Base-by-base conservation (phyloP, 2,113 vertebrate genomes). In the Percopsis transmontana region DNA sequence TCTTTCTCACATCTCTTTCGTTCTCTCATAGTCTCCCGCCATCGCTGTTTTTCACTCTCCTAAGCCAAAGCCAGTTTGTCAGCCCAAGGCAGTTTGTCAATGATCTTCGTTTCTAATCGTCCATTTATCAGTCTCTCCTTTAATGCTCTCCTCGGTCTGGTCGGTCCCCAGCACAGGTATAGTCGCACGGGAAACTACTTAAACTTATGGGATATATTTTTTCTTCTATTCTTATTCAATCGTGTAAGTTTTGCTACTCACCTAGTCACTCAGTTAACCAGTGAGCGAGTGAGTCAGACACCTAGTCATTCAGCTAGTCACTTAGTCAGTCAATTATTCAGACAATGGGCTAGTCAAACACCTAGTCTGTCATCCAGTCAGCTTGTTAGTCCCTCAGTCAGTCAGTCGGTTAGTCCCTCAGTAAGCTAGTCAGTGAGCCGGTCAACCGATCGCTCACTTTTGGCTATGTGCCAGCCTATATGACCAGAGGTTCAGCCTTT, bases 401-500 rank as follows among this genome's bases (percentile, higher is more conserved):
- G 19, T 55, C 16, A 19, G 5, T 68, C 72, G 27, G 27, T 33
- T 33, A 33, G 27, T 33, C 27, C 5, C 27, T 6, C 5, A 6
- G 27, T 33, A 33, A 33, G 5, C 27, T 7, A 15, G 41, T 14
- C 38, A 38, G 57, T 45, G 12, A 45, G 42, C 24, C 13, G 11
- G 14, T 33, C 47, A 20, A 12, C n/a, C 60, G 5, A 7, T 38
- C 62, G 0, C 14, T 20, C 62, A 41, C 13, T 53, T 14, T 62
- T 67, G 59, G 78, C 61, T 44, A 27, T 83, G 69, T 84, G 87
- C 83, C 83, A 87, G 80, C 40, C 27, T 33, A 70, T 80, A 85
- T 81, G 83, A 86, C 82, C 84, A 74, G 82, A 83, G 12, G 42
- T 45, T 45, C 86, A 85, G 76, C 65, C 57, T 20, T 19, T 59